These are phyloP conservation scores for Heteromyza rotundicornis DNA, from an alignment of 2,888 invertebrate species.

Conservation along the genomic window DNA sequence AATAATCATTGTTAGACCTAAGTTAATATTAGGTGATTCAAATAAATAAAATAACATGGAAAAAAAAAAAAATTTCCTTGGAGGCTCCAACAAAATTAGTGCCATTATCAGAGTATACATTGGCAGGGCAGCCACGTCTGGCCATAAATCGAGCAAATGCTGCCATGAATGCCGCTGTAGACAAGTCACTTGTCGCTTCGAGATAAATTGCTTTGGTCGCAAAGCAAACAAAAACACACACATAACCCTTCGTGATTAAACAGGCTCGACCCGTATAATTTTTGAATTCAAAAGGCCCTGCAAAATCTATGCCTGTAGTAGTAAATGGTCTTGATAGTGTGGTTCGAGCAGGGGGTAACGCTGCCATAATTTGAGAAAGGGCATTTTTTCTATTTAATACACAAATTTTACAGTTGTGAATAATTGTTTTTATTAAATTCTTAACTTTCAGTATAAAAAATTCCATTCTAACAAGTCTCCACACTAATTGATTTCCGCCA, in stretches of 20 bases:
- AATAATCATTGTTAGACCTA: too few species aligned
- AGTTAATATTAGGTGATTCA: too few species aligned
- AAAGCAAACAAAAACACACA: constrained; percentile 14
- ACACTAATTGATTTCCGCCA: constrained; percentile 8
- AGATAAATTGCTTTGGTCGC: constrained; percentile 21
- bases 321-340: not conserved
- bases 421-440: constrained; percentile 2
- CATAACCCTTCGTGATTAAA: constrained; percentile 10
- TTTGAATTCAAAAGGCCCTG: constrained; percentile 6
- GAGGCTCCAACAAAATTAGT: constrained; percentile 28
- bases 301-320: not conserved
- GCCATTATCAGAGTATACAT: constrained; percentile 24
- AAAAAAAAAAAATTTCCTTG: constrained; percentile 16
- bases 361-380: not conserved
- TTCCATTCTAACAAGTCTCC: not conserved
- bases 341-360: not conserved
- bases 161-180: constrained; percentile 23
- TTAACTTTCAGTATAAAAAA: not conserved
- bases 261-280: constrained; percentile 13
- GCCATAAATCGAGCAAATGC: constrained; percentile 23
- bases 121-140: constrained; percentile 19
- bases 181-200: constrained; percentile 19
- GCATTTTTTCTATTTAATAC: not conserved
- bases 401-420: constrained; percentile 9
- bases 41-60: too few species aligned